Base-by-base conservation (phyloP, 2,888 invertebrate species). In the Tyria jacobaeae region DNA sequence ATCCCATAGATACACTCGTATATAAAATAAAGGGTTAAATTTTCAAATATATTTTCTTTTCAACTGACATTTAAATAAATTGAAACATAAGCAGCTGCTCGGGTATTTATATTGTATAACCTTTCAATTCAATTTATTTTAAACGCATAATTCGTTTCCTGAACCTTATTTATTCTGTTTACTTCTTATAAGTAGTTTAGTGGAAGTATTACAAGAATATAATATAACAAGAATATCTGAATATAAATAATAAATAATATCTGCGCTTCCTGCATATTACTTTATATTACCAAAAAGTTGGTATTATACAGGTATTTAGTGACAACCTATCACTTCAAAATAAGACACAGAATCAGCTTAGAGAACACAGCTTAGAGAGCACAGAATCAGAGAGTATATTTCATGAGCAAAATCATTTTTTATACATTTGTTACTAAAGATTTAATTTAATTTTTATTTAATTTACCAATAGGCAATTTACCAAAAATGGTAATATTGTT, bases 1-100 rank as follows among this genome's bases (percentile, higher is more conserved):
- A 75, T 66, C 66, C 66, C 34, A 37, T 49, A 60, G 47, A 60
- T 48, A 31, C 39, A 37, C 51, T 21, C 9, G 47, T 50, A 59
- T 49, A 61, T 53, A 61, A 68, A 67, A 61, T 50, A 60, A 63
- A 66, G 49, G 58, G 56, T 66, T 60, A 47, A 35, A 52, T 15
- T 44, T 49, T 52, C n/a, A 37, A 51, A 17, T 59, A 24, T 60
- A 71, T 65, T 65, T 63, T 58, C 58, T 60, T 75, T 64, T 66
- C 34, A 55, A 56, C 50, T 60, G 25, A 44, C 49, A 60, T 41
- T 54, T 44, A 53, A 57, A 61, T 73, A 73, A 72, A 73, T 72
- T 60, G 58, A 57, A n/a, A 31, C 35, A n/a, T 47, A 51, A 48
- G 65, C 72, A 68, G 70, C 66, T 75, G 68, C 25, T 58, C 9